These are phyloP conservation scores for Hoplodrina ambigua DNA, from an alignment of 2,888 invertebrate genomes.

Conservation along the genomic window DNA sequence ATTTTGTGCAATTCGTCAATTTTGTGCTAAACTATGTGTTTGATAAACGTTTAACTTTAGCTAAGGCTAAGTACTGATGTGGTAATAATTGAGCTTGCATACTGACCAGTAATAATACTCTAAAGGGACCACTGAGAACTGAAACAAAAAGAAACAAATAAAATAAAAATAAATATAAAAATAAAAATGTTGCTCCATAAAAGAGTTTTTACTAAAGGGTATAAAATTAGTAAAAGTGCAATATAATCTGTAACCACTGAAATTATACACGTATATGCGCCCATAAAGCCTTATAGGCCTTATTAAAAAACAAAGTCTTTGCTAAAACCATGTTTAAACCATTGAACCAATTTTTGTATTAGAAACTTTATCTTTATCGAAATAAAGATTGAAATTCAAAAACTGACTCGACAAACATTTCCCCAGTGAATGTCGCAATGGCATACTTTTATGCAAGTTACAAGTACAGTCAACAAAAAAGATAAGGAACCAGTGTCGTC, in stretches of 20 bases:
- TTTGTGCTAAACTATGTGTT: slow-evolving; percentile 53
- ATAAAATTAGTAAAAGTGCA: neutral
- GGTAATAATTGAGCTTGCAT: slow-evolving; percentile 36
- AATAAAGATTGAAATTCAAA: too few species aligned
- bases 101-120: slow-evolving; percentile 68
- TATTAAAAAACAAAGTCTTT: neutral
- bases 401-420: neutral
- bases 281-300: too few species aligned
- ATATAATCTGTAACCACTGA: neutral
- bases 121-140: slow-evolving; percentile 86
- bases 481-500: too few species aligned
- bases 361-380: too few species aligned
- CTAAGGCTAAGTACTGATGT: slow-evolving; percentile 32
- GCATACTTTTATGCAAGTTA: neutral
- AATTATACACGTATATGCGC: neutral
- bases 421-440: neutral
- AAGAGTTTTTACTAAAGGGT: neutral
- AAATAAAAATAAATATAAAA: slow-evolving; percentile 55
- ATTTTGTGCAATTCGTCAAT: slow-evolving; percentile 61
- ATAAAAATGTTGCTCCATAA: neutral
- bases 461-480: neutral
- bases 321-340: too few species aligned
- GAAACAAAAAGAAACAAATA: slow-evolving; percentile 81
- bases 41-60: slow-evolving; percentile 27
- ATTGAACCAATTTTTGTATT: too few species aligned